phyloP scores from a whole-genome alignment of 2,797 vertebrate species.

The Helicolenus hilgendorfi region DNA sequence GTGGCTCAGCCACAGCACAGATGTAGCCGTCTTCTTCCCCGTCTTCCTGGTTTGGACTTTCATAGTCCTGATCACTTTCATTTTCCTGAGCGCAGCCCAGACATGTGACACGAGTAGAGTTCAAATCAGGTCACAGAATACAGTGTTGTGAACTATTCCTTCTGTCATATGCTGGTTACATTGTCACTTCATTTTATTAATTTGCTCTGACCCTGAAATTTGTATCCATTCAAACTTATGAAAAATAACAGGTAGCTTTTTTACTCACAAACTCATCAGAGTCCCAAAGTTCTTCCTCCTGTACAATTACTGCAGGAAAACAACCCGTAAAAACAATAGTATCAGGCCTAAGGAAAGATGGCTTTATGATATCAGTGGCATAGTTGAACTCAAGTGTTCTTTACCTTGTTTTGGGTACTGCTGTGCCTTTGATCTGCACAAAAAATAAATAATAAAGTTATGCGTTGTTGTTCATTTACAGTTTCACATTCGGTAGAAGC shows the following conservation, averaged over 20 bases:
- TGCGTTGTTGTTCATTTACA: not conserved
- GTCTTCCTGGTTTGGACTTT: not conserved
- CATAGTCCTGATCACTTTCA: constrained; percentile 27
- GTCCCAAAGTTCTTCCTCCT: constrained; percentile 15
- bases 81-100: constrained; percentile 29
- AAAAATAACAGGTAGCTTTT: too few relatives aligned
- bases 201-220: not conserved
- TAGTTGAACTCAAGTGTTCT: not conserved
- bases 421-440: constrained; percentile 16
- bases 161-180: not conserved
- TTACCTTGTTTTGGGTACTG: constrained; percentile 36
- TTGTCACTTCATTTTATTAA: not conserved
- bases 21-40: not conserved
- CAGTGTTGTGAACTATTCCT: not conserved
- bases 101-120: not conserved
- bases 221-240: not conserved
- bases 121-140: not conserved
- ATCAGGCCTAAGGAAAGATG: not conserved
- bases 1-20: not conserved
- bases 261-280: constrained; percentile 65
- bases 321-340: not conserved
- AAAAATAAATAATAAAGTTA: not conserved
- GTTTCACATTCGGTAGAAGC: not conserved
- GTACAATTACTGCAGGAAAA: constrained; percentile 19
- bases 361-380: not conserved